Evolutionary conservation across 2,888 invertebrate genomes (phyloP).

Genomic region (Parascotia fuliginaria): DNA sequence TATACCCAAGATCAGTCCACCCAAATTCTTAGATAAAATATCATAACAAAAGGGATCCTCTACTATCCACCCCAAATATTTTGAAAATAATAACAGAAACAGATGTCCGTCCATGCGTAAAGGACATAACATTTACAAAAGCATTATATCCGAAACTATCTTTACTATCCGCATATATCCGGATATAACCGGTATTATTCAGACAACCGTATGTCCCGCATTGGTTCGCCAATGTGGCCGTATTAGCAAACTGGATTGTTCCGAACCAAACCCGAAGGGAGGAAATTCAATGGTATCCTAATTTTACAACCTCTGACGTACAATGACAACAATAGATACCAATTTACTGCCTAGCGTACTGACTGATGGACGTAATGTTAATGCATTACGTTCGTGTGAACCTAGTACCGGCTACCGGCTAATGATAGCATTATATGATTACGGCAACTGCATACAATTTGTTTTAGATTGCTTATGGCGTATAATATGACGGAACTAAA

Average conservation of each 20-base stretch:
- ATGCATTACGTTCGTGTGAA: background rate
- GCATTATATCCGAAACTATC: conserved; percentile 28
- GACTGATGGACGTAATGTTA: background rate
- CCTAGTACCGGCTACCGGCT: background rate
- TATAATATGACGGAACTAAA: background rate
- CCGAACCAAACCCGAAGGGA: conserved; percentile 42
- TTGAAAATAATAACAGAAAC: conserved; percentile 37
- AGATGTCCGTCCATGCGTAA: conserved; percentile 21
- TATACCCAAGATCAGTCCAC: background rate
- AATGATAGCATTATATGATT: background rate
- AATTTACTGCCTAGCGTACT: background rate
- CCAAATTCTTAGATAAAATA: conserved; percentile 15
- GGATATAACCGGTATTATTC: conserved; percentile 24
- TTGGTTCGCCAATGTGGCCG: conserved; percentile 46
- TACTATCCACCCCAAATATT: conserved; percentile 31
- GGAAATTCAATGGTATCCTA: conserved; percentile 63
- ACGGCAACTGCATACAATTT: background rate
- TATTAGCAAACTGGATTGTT: conserved; percentile 64
- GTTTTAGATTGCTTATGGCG: background rate
- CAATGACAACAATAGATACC: conserved; percentile 37
- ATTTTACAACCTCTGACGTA: conserved; percentile 53
- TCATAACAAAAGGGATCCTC: conserved; percentile 37
- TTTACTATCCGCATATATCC: conserved; percentile 8
- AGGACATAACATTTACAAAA: conserved; percentile 31
- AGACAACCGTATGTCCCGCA: conserved; percentile 31